Base-by-base conservation (phyloP, 2,113 vertebrate genomes). In the Halichoeres trimaculatus region DNA sequence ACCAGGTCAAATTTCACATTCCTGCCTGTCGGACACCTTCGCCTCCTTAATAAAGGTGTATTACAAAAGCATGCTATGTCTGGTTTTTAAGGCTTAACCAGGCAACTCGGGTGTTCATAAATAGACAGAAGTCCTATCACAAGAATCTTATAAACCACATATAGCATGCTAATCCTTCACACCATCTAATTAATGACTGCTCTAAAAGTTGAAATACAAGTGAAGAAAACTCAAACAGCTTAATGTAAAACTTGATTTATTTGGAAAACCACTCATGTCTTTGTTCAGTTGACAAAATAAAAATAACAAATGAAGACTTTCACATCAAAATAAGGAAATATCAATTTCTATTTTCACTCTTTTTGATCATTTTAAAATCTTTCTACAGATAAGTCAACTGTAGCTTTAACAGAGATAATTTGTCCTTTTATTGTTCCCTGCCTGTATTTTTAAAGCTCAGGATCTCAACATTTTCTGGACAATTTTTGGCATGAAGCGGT, bases 1-100 rank as follows among this genome's bases (percentile, higher is more conserved):
- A 85, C 59, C 51, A 8, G 75, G 23, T 68, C 45, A 47, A 5
- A 73, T 23, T 40, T 67, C 62, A 79, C 52, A 51, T 43, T 66
- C 9, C 5, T 30, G 30, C 26, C 10, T 22, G 4, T 40, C 34
- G 0, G 36, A 47, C 58, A 45, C 48, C n/a, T 10, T 45, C 45
- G 1, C 14, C 22, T 36, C 43, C 47, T 50, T 35, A 65, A 57
- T 62, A 67, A 47, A 2, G 30, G 26, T 48, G 26, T 19, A 34
- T 11, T 13, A 61, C 47, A 53, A 24, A 61, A 72, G 54, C 41
- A 43, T 5, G 30, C 1, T 34, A 12, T 7, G 23, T 52, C 35
- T 35, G 53, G 26, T 12, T 26, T 43, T 70, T 2, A 58, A 51
- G 10, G 22, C 56, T 43, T 20, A 43, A 41, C 20, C 4, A 52